These are phyloP conservation scores for Lampris incognitus DNA, from an alignment of 2,113 vertebrate species.

Conservation along the genomic window DNA sequence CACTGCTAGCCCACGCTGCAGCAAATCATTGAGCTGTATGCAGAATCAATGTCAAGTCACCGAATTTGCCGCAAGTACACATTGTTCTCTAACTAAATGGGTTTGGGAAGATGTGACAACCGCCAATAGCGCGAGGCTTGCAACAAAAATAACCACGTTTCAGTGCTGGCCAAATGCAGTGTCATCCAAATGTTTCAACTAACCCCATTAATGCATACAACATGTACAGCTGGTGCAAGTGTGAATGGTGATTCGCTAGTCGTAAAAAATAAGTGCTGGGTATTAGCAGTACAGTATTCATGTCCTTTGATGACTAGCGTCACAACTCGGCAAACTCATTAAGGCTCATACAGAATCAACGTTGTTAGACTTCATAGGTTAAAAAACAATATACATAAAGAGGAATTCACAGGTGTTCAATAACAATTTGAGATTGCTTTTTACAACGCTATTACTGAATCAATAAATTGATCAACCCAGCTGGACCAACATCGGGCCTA, in stretches of 20 bases:
- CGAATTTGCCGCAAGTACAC: slow-evolving; percentile 25
- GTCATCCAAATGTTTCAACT: neutral
- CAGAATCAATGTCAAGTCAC: slow-evolving; percentile 49
- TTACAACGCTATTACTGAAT: slow-evolving; percentile 14
- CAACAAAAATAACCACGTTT: neutral
- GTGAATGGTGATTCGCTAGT: no score
- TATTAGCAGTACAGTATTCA: no score
- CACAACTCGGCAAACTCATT: no score
- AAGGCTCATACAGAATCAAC: no score
- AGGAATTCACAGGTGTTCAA: neutral
- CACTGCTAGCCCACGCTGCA: slow-evolving; percentile 31
- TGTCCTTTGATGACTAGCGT: no score
- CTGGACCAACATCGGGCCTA: neutral
- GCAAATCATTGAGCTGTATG: slow-evolving; percentile 52
- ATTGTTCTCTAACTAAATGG: neutral
- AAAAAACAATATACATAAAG: no score
- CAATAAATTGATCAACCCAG: slow-evolving; percentile 27
- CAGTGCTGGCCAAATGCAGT: neutral
- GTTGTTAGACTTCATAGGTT: no score
- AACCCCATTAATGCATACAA: slow-evolving; percentile 5
- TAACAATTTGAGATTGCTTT: neutral
- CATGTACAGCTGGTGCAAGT: no score
- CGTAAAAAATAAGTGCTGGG: no score
- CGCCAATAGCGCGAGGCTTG: neutral
- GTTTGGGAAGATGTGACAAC: neutral